Conservation (phyloP, 2,888 invertebrate genomes). For the Adelphocoris suturalis region DNA sequence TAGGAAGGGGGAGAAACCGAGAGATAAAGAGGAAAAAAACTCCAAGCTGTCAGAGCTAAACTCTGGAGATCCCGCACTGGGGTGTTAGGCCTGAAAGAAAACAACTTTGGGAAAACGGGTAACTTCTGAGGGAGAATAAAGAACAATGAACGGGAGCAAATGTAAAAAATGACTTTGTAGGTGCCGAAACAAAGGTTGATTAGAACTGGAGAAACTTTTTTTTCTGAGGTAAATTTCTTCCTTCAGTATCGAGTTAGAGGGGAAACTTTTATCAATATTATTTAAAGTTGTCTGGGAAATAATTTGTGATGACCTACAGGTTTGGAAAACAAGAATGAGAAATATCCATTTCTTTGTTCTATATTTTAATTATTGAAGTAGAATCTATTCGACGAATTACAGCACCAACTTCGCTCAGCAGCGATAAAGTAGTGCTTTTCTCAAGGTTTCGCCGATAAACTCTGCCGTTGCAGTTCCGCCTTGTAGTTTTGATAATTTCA, state of each 20-base stretch:
- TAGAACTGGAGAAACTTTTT: not conserved
- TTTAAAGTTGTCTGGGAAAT: not conserved
- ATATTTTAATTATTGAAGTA: too few relatives aligned
- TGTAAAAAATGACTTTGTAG: conserved; percentile 17
- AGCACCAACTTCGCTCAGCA: too few relatives aligned
- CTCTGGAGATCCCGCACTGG: not conserved
- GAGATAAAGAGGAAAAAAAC: not conserved
- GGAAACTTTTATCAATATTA: not conserved
- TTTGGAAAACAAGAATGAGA: not conserved
- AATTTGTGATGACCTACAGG: too few relatives aligned
- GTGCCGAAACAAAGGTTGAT: conserved; percentile 41
- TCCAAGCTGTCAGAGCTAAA: conserved; percentile 14
- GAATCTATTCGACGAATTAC: too few relatives aligned
- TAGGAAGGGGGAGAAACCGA: not conserved
- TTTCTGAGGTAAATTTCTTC: not conserved
- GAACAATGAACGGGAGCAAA: conserved; percentile 29
- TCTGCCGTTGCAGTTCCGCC: too few relatives aligned
- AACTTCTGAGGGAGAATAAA: conserved; percentile 4
- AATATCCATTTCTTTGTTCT: too few relatives aligned
- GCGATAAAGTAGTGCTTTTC: too few relatives aligned
- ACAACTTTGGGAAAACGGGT: not conserved
- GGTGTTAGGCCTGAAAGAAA: not conserved
- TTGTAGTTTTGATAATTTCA: too few relatives aligned
- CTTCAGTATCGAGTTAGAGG: not conserved
- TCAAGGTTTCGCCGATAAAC: too few relatives aligned